Evolutionary conservation across 1,140 invertebrate genomes (phyloP).

Genomic region (Drosophila orosa): DNA sequence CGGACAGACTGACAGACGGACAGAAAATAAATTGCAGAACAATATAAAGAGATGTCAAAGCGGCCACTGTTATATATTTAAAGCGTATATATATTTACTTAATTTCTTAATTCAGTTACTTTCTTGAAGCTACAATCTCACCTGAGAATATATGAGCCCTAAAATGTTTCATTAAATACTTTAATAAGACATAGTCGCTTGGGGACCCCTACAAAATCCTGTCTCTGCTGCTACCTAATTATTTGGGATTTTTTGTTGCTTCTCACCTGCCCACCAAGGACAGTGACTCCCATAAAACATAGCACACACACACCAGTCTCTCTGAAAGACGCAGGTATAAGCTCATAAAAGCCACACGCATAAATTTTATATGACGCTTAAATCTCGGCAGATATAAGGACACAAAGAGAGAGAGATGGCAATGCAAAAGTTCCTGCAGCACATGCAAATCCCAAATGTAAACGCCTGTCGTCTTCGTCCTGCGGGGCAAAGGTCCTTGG

Average conservation of each 20-base stretch:
- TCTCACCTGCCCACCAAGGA: constrained; percentile 25
- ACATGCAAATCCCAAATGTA: constrained; percentile 81
- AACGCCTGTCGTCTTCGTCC: constrained; percentile 62
- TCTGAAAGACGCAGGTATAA: constrained; percentile 15
- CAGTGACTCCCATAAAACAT: constrained; percentile 47
- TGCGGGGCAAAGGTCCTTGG: constrained; percentile 39
- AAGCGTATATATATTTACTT: background rate
- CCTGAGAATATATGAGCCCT: background rate
- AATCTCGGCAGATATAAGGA: constrained; percentile 70
- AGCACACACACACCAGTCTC: constrained; percentile 27
- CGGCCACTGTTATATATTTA: background rate
- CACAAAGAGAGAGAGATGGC: constrained; percentile 9
- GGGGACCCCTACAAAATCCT: constrained; percentile 9
- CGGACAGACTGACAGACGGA: too few relatives aligned
- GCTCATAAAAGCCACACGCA: constrained; percentile 67
- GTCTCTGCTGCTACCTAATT: constrained; percentile 35
- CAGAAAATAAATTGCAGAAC: background rate
- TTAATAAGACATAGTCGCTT: constrained; percentile 29
- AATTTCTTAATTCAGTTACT: background rate
- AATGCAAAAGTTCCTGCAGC: constrained; percentile 59
- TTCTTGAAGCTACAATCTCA: background rate
- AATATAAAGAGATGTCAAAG: background rate
- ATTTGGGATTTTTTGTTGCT: constrained; percentile 35
- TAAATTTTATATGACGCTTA: constrained; percentile 81
- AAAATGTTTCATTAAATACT: constrained; percentile 26